Evolutionary conservation across 2,797 vertebrate species (phyloP).

Genomic region (Pseudochirops cupreus): DNA sequence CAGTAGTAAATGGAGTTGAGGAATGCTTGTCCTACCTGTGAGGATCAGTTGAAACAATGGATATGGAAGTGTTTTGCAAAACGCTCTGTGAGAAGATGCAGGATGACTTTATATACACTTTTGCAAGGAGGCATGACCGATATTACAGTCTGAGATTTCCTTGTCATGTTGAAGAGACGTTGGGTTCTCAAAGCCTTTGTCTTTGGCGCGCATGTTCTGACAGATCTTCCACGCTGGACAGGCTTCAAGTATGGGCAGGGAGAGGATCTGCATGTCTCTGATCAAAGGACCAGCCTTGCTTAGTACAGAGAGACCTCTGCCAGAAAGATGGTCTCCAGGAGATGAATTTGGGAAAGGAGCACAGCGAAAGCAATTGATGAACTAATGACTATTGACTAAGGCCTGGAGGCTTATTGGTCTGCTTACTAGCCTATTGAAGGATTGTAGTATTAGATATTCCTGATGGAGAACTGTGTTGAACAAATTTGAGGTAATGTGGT

Average conservation of each 20-base stretch:
- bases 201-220: not conserved
- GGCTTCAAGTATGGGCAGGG: not conserved
- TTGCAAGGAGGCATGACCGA: not conserved
- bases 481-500: not conserved
- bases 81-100: not conserved
- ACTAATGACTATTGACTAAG: not conserved
- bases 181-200: not conserved
- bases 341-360: not conserved
- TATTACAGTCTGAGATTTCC: not conserved
- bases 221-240: not conserved
- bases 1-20: not conserved
- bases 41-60: not conserved
- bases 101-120: not conserved
- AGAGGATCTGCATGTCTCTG: not conserved
- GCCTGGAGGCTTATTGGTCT: not conserved
- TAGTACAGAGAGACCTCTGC: not conserved
- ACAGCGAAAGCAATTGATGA: not conserved
- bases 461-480: not conserved
- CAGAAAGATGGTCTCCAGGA: not conserved
- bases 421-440: not conserved
- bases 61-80: not conserved
- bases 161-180: not conserved
- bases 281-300: not conserved
- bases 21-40: not conserved
- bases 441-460: not conserved